phyloP scores from a whole-genome alignment of 2,113 vertebrate genomes.

The Semicossyphus pulcher region DNA sequence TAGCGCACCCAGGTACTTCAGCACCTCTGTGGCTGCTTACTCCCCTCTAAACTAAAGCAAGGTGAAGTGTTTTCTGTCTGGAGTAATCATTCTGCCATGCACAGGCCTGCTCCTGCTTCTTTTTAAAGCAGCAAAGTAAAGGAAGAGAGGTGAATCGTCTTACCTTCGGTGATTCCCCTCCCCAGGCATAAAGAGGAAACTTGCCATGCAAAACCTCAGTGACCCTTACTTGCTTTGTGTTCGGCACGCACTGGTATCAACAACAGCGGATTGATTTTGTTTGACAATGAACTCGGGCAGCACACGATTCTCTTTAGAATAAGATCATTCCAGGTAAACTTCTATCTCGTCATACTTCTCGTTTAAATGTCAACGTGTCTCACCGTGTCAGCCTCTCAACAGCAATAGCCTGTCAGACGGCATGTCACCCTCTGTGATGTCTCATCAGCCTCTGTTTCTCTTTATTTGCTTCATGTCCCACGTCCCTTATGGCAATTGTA shows the following conservation, averaged over 20 bases:
- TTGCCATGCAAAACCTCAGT: neutral
- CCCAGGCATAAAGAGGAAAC: neutral
- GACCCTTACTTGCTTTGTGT: neutral
- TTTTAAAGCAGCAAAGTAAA: neutral
- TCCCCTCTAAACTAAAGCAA: conserved; percentile 15
- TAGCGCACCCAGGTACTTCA: conserved; percentile 23
- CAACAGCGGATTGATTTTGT: conserved; percentile 24
- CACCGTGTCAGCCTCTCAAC: conserved; percentile 22
- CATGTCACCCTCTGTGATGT: conserved; percentile 46
- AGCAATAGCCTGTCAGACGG: conserved; percentile 36
- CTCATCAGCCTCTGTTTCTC: conserved; percentile 36
- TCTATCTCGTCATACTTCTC: conserved; percentile 8
- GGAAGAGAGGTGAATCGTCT: neutral
- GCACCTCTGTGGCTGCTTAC: conserved; percentile 4
- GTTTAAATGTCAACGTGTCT: conserved; percentile 58
- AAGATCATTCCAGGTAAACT: conserved; percentile 39
- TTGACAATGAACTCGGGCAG: conserved; percentile 27
- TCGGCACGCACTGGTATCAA: neutral
- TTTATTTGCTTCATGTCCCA: conserved; percentile 10
- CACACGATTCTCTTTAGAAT: conserved; percentile 20
- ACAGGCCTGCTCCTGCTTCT: neutral
- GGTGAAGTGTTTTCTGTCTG: conserved; percentile 1
- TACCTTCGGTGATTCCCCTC: neutral
- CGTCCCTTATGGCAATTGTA: conserved; percentile 23
- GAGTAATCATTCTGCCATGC: conserved; percentile 16